Evolutionary conservation across 2,888 invertebrate genomes (phyloP), one percentile per base, ranked within the genome.

Genomic region (Apoderus coryli): DNA sequence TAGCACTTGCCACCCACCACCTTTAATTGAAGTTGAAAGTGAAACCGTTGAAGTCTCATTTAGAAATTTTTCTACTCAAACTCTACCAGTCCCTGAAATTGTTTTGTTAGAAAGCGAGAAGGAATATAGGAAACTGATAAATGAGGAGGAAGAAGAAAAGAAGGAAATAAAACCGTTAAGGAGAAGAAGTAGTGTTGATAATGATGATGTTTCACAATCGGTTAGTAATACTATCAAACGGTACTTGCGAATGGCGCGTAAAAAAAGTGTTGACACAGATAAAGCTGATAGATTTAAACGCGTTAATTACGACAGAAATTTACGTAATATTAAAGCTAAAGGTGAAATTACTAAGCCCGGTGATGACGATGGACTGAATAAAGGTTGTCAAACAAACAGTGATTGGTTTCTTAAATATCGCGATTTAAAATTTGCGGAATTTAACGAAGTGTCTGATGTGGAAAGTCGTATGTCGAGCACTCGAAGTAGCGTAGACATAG

Each of bases 221-320:
- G 85, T 86, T 14, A 79, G 82, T 49, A 82, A 85, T 49, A 85
- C 82, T 1, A 82, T 86, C 36, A 85, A 85, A 55, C 64, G 85
- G 6, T 86, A 86, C 54, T 57, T 86, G 28, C 64, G 81, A 33
- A 86, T 86, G 85, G 85, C 84, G 4, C 66, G 86, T 16, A 86
- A 86, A 52, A 86, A 86, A 50, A 82, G 81, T 47, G 73, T 78
- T 6, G 84, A 85, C 53, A 72, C 76, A 2, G 79, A 80, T 42
- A 80, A 80, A 51, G 72, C 68, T 3, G 29, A 27, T 3, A 69
- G 79, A 29, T 88, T 86, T 51, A 85, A 85, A 52, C 71, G 85
- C 1, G 82, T 88, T 11, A 88, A 88, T 53, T 88, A 88, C 48
- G 86, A 88, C 48, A 68, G 79, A 35, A 85, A 82, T 49, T 60